A percentile compares a stretch with the other conserved stretches of the same genome.
These are phyloP conservation scores for Corbicula japonica DNA, from an alignment of 2,888 invertebrate species.

Conservation along the genomic window DNA sequence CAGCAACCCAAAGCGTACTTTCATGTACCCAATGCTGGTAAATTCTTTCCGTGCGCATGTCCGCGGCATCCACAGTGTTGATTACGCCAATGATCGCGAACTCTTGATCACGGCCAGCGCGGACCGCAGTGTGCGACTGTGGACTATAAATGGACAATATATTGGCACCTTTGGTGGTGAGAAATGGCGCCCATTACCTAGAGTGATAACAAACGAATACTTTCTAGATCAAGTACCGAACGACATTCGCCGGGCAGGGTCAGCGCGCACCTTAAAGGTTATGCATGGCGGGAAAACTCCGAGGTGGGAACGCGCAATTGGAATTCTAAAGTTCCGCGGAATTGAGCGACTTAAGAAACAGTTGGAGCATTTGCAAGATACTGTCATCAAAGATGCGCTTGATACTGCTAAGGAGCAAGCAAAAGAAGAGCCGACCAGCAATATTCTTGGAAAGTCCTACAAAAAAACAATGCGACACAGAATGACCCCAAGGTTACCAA, in stretches of 20 bases:
- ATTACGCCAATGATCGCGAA: conserved; percentile 90
- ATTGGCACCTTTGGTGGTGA: conserved; percentile 93
- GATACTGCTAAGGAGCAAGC: background rate
- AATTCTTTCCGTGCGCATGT: conserved; percentile 90
- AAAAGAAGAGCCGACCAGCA: conserved; percentile 49
- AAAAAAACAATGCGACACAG: conserved; percentile 73
- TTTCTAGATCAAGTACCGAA: conserved; percentile 88
- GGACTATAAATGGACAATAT: conserved; percentile 84
- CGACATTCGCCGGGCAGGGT: conserved; percentile 91
- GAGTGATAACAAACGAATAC: conserved; percentile 83
- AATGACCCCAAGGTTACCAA: conserved; percentile 69
- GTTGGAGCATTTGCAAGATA: conserved; percentile 57
- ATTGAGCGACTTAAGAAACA: conserved; percentile 64
- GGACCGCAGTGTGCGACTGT: conserved; percentile 89
- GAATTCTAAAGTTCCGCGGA: conserved; percentile 61
- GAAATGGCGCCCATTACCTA: conserved; percentile 89
- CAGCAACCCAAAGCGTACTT: conserved; percentile 72
- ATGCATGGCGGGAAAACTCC: conserved; percentile 74
- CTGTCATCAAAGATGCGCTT: conserved; percentile 31
- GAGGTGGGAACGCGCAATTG: conserved; percentile 72
- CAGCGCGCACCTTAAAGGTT: conserved; percentile 92
- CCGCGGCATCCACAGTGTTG: conserved; percentile 90
- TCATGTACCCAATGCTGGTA: conserved; percentile 78
- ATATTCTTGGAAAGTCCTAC: conserved; percentile 79
- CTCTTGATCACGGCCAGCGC: conserved; percentile 91